Evolutionary conservation across 2,888 invertebrate genomes (phyloP).

Genomic region (Philaethria dido): DNA sequence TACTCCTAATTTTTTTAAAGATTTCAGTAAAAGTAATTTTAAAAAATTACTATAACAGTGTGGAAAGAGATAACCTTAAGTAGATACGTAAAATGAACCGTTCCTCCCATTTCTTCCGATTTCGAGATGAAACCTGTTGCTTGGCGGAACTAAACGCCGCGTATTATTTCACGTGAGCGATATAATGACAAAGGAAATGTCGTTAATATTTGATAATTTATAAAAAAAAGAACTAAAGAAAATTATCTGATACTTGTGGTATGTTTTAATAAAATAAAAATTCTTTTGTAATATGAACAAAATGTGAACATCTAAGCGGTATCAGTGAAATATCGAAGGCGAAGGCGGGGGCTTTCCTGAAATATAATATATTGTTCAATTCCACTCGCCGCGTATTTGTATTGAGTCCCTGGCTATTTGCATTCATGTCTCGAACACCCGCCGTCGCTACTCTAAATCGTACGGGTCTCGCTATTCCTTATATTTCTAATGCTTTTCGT

Average conservation of each 20-base stretch:
- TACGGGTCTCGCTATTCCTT: slow-evolving; percentile 20
- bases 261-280: slow-evolving; percentile 1
- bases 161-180: too few relatives aligned
- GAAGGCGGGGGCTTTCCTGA: slow-evolving; percentile 18
- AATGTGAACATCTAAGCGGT: slow-evolving; percentile 17
- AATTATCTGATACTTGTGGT: neutral
- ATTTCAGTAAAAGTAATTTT: neutral
- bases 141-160: too few relatives aligned
- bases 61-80: too few relatives aligned
- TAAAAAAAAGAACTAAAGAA: neutral
- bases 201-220: neutral
- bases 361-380: slow-evolving; percentile 46
- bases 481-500: slow-evolving; percentile 25
- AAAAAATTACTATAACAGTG: too few relatives aligned
- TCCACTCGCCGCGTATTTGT: slow-evolving; percentile 44
- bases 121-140: neutral
- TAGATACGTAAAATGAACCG: too few relatives aligned
- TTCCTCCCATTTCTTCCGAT: too few relatives aligned
- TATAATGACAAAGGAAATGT: too few relatives aligned
- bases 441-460: slow-evolving; percentile 25
- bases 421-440: slow-evolving; percentile 50
- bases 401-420: slow-evolving; percentile 47
- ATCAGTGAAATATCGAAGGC: slow-evolving; percentile 27
- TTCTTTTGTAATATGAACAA: slow-evolving; percentile 9
- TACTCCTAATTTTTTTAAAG: neutral